Evolutionary conservation across 1,140 invertebrate species (phyloP).

Genomic region (Diprion similis): DNA sequence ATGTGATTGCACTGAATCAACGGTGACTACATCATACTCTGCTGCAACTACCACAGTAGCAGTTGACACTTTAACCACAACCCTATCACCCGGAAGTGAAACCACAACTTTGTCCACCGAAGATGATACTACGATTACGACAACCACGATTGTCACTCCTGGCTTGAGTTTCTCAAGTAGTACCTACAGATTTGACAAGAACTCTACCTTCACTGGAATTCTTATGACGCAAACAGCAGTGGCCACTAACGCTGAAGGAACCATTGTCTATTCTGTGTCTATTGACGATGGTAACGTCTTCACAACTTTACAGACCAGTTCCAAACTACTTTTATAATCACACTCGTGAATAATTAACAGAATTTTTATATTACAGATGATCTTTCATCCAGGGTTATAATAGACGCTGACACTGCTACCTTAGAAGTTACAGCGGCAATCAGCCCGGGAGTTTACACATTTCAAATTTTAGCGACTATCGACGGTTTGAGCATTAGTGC

Average conservation of each 20-base stretch:
- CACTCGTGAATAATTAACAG: no score
- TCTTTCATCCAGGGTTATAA: not conserved
- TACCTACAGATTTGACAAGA: slow-evolving; percentile 10
- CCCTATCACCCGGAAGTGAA: not conserved
- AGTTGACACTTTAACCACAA: not conserved
- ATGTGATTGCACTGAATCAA: not conserved
- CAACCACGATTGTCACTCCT: not conserved
- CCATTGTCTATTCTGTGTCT: not conserved
- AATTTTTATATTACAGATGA: not conserved
- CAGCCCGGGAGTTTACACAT: slow-evolving; percentile 8
- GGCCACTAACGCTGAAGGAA: slow-evolving; percentile 2
- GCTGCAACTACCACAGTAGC: not conserved
- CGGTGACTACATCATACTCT: not conserved
- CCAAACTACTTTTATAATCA: no score
- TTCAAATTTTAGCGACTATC: not conserved
- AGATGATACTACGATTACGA: not conserved
- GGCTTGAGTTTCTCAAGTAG: not conserved
- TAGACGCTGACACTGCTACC: not conserved
- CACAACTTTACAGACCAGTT: no score
- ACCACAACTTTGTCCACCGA: not conserved
- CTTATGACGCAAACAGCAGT: slow-evolving; percentile 8
- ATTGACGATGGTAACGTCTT: slow-evolving; percentile 1
- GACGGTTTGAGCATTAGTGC: not conserved
- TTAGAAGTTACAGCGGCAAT: not conserved
- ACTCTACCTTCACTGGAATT: not conserved